These are phyloP conservation scores for Popillia japonica DNA, from an alignment of 1,140 invertebrate genomes.

Conservation along the genomic window DNA sequence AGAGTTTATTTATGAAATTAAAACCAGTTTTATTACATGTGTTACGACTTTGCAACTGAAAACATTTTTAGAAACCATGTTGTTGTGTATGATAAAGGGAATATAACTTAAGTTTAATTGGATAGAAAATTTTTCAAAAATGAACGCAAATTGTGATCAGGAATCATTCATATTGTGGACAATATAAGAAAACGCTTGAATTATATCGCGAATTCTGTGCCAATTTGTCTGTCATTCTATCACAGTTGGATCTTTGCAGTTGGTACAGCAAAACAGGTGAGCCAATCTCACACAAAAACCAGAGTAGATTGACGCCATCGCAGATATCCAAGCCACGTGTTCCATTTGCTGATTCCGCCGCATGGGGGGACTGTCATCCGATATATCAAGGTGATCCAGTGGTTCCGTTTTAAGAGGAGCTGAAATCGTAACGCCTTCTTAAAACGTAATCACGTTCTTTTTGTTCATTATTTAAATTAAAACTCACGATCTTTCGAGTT, in stretches of 20 bases:
- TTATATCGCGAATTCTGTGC: conserved; percentile 12
- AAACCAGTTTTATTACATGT: too few relatives aligned
- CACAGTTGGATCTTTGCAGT: conserved; percentile 50
- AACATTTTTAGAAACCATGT: too few relatives aligned
- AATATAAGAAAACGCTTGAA: conserved; percentile 13
- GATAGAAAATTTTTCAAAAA: too few relatives aligned
- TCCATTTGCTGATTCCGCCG: conserved; percentile 16
- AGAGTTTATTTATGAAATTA: too few relatives aligned
- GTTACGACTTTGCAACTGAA: too few relatives aligned
- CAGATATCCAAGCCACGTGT: neutral
- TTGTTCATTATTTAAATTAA: conserved; percentile 14
- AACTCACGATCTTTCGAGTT: neutral
- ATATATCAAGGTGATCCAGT: conserved; percentile 36
- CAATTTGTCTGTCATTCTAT: conserved; percentile 38
- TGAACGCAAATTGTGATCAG: neutral
- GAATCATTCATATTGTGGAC: conserved; percentile 4
- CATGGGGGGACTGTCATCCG: conserved; percentile 4
- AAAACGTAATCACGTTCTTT: conserved; percentile 9
- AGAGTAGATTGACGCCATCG: conserved; percentile 22
- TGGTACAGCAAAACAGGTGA: conserved; percentile 49
- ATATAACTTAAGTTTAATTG: too few relatives aligned
- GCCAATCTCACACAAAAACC: conserved; percentile 42
- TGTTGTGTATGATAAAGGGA: too few relatives aligned
- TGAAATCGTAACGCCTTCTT: neutral
- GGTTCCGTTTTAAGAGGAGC: conserved; percentile 19